Conservation (phyloP, 2,797 vertebrate genomes). For the Sebastes ruberrimus region DNA sequence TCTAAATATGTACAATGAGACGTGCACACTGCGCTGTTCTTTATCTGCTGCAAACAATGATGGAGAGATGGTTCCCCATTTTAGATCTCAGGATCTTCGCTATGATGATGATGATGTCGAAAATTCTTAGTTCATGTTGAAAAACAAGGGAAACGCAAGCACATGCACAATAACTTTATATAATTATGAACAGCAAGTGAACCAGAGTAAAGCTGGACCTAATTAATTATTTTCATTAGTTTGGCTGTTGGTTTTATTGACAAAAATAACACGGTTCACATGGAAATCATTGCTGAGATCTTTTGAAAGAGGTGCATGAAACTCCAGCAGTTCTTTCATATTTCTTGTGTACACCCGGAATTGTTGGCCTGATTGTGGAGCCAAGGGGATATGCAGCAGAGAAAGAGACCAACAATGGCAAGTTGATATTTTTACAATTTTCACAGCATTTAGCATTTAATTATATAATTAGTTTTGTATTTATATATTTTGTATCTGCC, state of each 20-base stretch:
- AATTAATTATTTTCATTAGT: neutral
- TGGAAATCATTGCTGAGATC: neutral
- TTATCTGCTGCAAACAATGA: constrained; percentile 1
- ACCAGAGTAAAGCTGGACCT: neutral
- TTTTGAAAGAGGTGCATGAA: neutral
- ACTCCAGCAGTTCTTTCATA: neutral
- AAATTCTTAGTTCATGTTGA: neutral
- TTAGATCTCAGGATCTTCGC: neutral
- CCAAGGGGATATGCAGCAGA: neutral
- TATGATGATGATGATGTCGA: neutral
- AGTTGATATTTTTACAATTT: no score
- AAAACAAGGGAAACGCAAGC: neutral
- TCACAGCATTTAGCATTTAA: no score
- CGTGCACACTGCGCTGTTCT: neutral
- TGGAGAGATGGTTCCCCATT: neutral
- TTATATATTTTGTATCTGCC: no score
- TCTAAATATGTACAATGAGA: constrained; percentile 20
- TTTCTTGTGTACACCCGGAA: neutral
- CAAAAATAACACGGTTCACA: neutral
- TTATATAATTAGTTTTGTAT: no score
- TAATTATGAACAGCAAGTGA: neutral
- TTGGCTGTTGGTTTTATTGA: neutral
- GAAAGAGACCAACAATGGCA: no score
- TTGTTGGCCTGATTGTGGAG: neutral
- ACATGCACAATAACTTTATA: neutral